phyloP scores from a whole-genome alignment of 2,888 invertebrate genomes.

The Drosophila tripunctata region DNA sequence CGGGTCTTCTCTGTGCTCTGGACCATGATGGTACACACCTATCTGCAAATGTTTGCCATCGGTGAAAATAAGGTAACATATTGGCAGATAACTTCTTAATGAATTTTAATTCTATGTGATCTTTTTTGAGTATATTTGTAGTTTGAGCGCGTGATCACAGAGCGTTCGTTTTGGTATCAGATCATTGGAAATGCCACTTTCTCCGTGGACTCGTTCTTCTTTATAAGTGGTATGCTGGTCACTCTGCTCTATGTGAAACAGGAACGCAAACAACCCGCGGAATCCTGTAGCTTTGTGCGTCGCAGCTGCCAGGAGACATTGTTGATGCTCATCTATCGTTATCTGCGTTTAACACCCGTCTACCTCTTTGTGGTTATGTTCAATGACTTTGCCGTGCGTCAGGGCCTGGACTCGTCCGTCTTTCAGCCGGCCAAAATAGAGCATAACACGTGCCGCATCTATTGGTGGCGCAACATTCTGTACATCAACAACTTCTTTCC shows the following conservation, averaged over 20 bases:
- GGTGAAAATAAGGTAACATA: conserved; percentile 86
- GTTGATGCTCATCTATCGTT: conserved; percentile 86
- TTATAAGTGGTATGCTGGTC: conserved; percentile 92
- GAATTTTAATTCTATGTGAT: not conserved
- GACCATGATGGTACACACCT: conserved; percentile 94
- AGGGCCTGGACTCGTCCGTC: conserved; percentile 89
- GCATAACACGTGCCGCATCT: conserved; percentile 90
- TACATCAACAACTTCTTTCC: conserved; percentile 93
- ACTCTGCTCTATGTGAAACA: conserved; percentile 89
- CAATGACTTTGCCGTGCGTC: conserved; percentile 89
- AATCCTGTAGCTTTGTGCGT: conserved; percentile 59
- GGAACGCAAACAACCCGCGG: conserved; percentile 84
- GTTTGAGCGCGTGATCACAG: conserved; percentile 89
- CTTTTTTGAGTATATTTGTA: conserved; percentile 77
- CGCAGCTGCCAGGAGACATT: conserved; percentile 69
- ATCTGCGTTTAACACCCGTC: conserved; percentile 91
- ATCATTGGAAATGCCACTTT: conserved; percentile 93
- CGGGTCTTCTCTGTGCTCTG: conserved; percentile 91
- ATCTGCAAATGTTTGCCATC: conserved; percentile 91
- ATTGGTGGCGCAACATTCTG: conserved; percentile 93
- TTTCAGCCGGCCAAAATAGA: conserved; percentile 88
- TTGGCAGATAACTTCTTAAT: rapidly evolving
- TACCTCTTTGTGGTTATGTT: conserved; percentile 92
- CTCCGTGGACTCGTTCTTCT: conserved; percentile 94
- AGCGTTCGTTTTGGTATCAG: conserved; percentile 91